These are phyloP conservation scores for Polypterus senegalus DNA, from an alignment of 2,113 vertebrate species.

Conservation along the genomic window DNA sequence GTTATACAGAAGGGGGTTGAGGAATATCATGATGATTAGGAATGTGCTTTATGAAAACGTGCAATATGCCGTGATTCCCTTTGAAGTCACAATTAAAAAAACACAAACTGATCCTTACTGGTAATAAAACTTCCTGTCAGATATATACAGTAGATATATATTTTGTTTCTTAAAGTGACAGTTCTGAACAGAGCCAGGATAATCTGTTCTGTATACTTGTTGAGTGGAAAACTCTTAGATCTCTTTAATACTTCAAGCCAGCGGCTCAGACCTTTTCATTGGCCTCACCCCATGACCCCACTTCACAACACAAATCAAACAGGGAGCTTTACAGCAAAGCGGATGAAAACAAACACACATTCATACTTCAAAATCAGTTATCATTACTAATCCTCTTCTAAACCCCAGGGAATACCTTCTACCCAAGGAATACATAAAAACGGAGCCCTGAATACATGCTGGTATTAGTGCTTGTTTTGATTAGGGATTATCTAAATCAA, in stretches of 20 bases:
- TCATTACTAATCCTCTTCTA: slow-evolving; percentile 42
- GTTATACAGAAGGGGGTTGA: too few species aligned
- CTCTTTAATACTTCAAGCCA: slow-evolving; percentile 57
- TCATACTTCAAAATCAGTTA: slow-evolving; percentile 41
- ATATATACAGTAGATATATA: too few species aligned
- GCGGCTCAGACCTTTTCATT: slow-evolving; percentile 45
- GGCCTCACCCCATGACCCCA: slow-evolving; percentile 45
- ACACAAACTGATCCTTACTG: too few species aligned
- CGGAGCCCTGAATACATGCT: slow-evolving; percentile 24
- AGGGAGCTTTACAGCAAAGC: slow-evolving; percentile 44
- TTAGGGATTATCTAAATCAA: slow-evolving; percentile 44
- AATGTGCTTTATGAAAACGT: too few species aligned
- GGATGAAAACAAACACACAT: slow-evolving; percentile 27
- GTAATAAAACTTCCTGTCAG: too few species aligned
- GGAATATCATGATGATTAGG: too few species aligned
- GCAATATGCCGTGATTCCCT: too few species aligned
- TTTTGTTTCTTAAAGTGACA: too few species aligned
- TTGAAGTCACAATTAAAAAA: too few species aligned
- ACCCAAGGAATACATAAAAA: slow-evolving; percentile 30
- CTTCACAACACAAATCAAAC: slow-evolving; percentile 54
- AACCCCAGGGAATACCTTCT: slow-evolving; percentile 37
- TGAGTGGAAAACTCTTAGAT: slow-evolving; percentile 45
- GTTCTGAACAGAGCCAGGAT: too few species aligned
- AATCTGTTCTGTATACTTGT: too few species aligned
- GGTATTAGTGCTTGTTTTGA: slow-evolving; percentile 38